Conservation (phyloP, 2,888 invertebrate genomes). For the Exephanes ischioxanthus region DNA sequence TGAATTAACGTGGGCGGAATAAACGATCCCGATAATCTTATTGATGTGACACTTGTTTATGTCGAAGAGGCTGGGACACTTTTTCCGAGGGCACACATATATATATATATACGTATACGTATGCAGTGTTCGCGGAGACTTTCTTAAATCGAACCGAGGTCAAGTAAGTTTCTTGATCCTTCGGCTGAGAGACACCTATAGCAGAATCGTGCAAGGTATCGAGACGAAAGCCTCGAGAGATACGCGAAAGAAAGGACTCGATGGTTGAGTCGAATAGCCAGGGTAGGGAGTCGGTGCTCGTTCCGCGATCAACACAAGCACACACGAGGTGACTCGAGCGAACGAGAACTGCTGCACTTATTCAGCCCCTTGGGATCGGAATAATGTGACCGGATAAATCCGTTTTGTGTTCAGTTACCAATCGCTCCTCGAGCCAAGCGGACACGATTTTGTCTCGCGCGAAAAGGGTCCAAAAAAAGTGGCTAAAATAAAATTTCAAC, state of each 20-base stretch:
- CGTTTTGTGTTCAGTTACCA: conserved; percentile 53
- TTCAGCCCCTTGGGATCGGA: conserved; percentile 52
- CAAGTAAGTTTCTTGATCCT: conserved; percentile 71
- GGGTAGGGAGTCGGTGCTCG: conserved; percentile 29
- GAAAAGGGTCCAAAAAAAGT: background rate
- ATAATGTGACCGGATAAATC: conserved; percentile 48
- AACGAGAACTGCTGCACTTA: conserved; percentile 56
- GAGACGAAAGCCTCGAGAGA: conserved; percentile 62
- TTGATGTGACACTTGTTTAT: conserved; percentile 39
- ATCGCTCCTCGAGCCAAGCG: conserved; percentile 46
- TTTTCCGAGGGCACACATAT: conserved; percentile 9
- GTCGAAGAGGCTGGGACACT: conserved; percentile 1
- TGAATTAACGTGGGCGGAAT: background rate
- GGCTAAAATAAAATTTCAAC: background rate
- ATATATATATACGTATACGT: conserved; percentile 7
- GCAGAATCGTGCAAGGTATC: conserved; percentile 25
- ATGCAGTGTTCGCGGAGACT: conserved; percentile 36
- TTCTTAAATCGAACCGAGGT: conserved; percentile 66
- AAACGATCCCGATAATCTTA: conserved; percentile 37
- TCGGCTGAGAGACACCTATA: conserved; percentile 50
- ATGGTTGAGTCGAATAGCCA: background rate
- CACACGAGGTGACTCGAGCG: conserved; percentile 46
- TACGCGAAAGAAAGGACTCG: conserved; percentile 63
- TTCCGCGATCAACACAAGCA: conserved; percentile 7
- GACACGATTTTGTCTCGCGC: background rate